A percentile compares a stretch with the other conserved stretches of the same genome.
phyloP scores from a whole-genome alignment of 2,888 invertebrate genomes.

The Macrophya alboannulata region DNA sequence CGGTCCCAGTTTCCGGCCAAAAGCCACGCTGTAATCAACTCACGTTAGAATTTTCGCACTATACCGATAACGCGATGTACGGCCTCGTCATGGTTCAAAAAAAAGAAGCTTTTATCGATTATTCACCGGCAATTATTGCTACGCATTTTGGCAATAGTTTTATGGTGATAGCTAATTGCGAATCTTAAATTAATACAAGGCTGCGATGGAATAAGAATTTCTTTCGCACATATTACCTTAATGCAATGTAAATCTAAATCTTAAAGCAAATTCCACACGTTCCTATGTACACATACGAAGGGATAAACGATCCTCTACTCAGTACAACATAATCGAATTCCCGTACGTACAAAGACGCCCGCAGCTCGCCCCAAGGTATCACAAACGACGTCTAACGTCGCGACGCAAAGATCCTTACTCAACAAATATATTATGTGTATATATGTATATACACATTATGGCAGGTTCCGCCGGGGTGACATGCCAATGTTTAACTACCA shows the following conservation, averaged over 20 bases:
- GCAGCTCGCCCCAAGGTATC: conserved; percentile 17
- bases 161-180: neutral
- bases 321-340: conserved; percentile 6
- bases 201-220: neutral
- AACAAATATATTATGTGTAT: neutral
- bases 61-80: too few relatives aligned
- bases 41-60: neutral
- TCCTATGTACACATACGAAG: neutral
- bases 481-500: conserved; percentile 16
- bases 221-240: neutral
- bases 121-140: too few relatives aligned
- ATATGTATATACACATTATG: neutral
- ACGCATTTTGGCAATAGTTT: neutral
- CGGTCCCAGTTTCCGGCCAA: neutral
- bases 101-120: neutral
- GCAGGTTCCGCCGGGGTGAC: neutral
- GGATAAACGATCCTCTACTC: neutral
- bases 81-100: neutral
- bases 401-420: neutral
- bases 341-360: conserved; percentile 48
- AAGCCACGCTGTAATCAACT: conserved; percentile 29
- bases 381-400: conserved; percentile 23
- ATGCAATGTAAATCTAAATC: conserved; percentile 9
- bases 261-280: neutral
- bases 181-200: neutral